A percentile compares a stretch with the other conserved stretches of the same genome.
These are phyloP conservation scores for Rhimphoctona megacephalus DNA, from an alignment of 2,888 invertebrate species.

Conservation along the genomic window DNA sequence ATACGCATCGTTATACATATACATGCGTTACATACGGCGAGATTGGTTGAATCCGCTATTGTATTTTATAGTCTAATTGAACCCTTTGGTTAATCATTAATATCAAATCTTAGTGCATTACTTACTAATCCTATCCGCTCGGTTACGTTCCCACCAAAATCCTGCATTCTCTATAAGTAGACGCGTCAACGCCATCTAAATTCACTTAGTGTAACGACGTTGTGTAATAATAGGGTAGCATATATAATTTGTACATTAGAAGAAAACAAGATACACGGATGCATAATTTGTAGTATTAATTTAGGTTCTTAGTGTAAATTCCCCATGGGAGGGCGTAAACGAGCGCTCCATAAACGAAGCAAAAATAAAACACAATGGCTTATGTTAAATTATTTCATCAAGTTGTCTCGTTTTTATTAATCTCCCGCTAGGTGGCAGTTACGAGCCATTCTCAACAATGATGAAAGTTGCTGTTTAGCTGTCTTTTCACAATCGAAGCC, in stretches of 20 bases:
- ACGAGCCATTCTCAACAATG: not conserved
- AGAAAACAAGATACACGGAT: not conserved
- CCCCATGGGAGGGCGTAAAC: not conserved
- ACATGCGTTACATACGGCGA: slow-evolving; percentile 1
- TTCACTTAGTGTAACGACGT: too few species aligned
- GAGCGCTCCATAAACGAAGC: not conserved
- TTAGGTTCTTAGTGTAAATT: not conserved
- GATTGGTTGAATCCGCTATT: not conserved
- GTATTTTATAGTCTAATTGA: slow-evolving; percentile 15
- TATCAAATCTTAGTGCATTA: not conserved
- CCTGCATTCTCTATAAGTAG: not conserved
- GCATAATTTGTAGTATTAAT: not conserved
- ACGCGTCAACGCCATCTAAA: not conserved
- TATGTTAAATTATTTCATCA: not conserved
- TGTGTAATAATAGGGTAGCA: not conserved
- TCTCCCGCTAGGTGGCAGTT: not conserved
- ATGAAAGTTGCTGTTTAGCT: not conserved
- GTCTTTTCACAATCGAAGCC: not conserved
- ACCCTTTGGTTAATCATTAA: not conserved
- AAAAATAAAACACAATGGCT: not conserved
- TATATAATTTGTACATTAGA: not conserved
- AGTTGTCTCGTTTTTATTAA: not conserved
- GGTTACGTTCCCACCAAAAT: not conserved
- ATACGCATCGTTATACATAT: slow-evolving; percentile 6
- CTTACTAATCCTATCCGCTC: not conserved